Base-by-base conservation (phyloP, 2,797 vertebrate species). In the Vultur gryphus region DNA sequence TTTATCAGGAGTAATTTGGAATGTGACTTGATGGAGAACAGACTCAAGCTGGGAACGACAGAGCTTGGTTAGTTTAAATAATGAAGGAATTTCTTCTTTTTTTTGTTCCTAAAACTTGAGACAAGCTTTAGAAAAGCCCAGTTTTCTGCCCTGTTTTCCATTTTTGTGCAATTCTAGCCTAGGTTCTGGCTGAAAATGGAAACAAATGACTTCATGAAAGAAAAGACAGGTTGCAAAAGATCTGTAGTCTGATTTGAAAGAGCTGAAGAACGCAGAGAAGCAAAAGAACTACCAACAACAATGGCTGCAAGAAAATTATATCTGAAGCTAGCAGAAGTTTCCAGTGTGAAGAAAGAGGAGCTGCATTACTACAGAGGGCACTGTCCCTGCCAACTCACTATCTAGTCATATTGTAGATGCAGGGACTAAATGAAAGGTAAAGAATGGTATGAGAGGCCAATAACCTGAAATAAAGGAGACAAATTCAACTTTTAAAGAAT, bases 11-110 rank as follows among this genome's bases (percentile, higher is more conserved):
- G 21, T 41, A 70, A 75, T 88, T 31, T 81, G 69, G 89, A 79
- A 92, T 66, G 46, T 26, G 46, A 76, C 69, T 87, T 84, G 89
- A 95, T 82, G 48, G 33, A 93, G 66, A 90, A 67, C 85, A 96
- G 84, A 83, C 64, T 46, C 2, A 0, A 67, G 55, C 31, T 93
- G 71, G n/a, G 37, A 86, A 90, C 6, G 11, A 69, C 54, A 88
- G 65, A 86, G n/a, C 54, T 69, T 46, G 37, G 15, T 75, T 88
- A 75, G n/a, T 90, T 95, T 88, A 84, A 94, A 83, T 90, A 84
- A 65, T 43, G 25, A 26, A 64, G 31, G 23, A 77, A 69, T 84
- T 62, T 65, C 35, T 87, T 85, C 23, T 37, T 41, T 37, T 41
- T 84, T 82, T 83, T 67, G 10, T 37, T 86, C 48, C 44, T 82